phyloP scores from a whole-genome alignment of 2,797 vertebrate species.

The Kryptolebias ocellatus region DNA sequence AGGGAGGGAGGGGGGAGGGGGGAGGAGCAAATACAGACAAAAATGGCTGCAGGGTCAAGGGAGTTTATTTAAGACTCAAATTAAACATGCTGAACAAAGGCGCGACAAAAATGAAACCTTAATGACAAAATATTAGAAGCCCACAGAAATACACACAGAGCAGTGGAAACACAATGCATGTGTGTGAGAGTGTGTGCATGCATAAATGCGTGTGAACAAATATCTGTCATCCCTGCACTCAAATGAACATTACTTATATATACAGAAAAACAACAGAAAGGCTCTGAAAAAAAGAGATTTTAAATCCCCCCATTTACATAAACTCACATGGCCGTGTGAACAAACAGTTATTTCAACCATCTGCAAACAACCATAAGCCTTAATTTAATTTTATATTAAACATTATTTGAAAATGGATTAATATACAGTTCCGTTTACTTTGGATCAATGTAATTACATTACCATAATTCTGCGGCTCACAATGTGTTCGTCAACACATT shows the following conservation, averaged over 20 bases:
- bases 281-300: background rate
- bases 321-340: too few relatives aligned
- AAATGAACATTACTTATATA: constrained; percentile 11
- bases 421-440: background rate
- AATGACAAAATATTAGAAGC: constrained; percentile 87
- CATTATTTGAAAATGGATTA: background rate
- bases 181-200: background rate
- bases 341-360: background rate
- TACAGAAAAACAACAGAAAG: background rate
- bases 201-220: background rate
- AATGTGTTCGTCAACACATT: constrained; percentile 1
- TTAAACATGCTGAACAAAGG: constrained; percentile 88
- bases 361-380: background rate
- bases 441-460: background rate
- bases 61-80: constrained; percentile 91
- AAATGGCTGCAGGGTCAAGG: constrained; percentile 60
- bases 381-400: background rate
- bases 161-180: background rate
- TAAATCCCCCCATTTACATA: background rate
- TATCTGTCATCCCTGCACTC: constrained; percentile 14
- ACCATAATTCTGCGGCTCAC: background rate
- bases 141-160: constrained; percentile 62
- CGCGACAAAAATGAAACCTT: constrained; percentile 86
- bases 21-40: constrained; percentile 8
- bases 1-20: background rate